phyloP scores from a whole-genome alignment of 2,888 invertebrate species.

The Glyphotaelius pellucidus region DNA sequence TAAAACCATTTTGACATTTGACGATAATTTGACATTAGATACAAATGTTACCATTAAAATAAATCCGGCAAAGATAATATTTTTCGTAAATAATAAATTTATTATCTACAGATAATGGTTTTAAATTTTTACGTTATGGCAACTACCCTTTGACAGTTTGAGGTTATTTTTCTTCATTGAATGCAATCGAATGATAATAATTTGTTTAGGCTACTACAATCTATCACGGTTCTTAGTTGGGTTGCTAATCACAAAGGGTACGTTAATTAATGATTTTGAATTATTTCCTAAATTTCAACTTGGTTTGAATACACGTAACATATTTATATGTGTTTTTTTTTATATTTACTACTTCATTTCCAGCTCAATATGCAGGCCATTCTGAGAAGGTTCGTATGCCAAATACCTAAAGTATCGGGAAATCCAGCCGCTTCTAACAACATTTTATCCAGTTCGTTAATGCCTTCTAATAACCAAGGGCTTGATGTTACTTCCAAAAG shows the following conservation, averaged over 20 bases:
- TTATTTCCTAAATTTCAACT: not conserved
- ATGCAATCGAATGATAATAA: not conserved
- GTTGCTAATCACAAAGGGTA: not conserved
- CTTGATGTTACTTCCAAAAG: slow-evolving; percentile 12
- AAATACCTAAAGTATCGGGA: slow-evolving; percentile 42
- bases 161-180: not conserved
- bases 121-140: too few species aligned
- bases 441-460: not conserved
- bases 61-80: not conserved
- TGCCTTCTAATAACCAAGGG: not conserved
- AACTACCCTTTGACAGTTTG: not conserved
- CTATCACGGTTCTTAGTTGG: not conserved
- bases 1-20: slow-evolving; percentile 59
- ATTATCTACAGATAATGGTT: too few species aligned
- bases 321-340: not conserved
- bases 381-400: slow-evolving; percentile 28
- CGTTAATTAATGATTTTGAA: not conserved
- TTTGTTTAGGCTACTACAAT: not conserved
- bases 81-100: not conserved
- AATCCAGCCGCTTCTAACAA: not conserved
- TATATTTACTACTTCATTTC: slow-evolving; percentile 39
- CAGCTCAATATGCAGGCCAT: slow-evolving; percentile 59
- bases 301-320: too few species aligned
- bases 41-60: slow-evolving; percentile 41
- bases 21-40: slow-evolving; percentile 53